Evolutionary conservation across 2,113 vertebrate species (phyloP).

Genomic region (Ornithorhynchus anatinus): DNA sequence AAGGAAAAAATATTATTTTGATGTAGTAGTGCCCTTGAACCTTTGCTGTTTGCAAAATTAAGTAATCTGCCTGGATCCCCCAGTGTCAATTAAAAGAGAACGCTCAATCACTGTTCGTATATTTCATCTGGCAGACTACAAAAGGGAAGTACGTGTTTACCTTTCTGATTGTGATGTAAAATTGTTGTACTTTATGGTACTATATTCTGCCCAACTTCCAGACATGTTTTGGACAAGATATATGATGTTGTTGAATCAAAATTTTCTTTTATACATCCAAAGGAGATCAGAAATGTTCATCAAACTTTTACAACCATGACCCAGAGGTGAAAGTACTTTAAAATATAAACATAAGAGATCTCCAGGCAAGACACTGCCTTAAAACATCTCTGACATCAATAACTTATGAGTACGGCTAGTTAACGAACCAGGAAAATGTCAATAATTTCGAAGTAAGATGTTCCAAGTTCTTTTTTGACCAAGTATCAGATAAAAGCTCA

Average conservation of each 20-base stretch:
- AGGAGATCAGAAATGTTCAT: neutral
- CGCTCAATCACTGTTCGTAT: constrained; percentile 40
- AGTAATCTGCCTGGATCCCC: constrained; percentile 42
- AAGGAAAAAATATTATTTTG: constrained; percentile 56
- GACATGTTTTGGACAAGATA: neutral
- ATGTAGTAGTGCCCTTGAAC: constrained; percentile 53
- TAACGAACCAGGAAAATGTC: neutral
- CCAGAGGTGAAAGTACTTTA: neutral
- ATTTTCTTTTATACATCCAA: neutral
- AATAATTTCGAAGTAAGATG: neutral
- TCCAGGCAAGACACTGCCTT: neutral
- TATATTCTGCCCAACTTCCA: neutral
- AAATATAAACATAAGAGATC: neutral
- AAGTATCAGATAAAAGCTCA: neutral
- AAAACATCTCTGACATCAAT: neutral
- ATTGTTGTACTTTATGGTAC: neutral
- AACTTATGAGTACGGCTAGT: neutral
- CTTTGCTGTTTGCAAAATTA: constrained; percentile 61
- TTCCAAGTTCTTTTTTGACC: neutral
- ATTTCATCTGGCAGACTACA: constrained; percentile 22
- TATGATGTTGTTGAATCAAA: neutral
- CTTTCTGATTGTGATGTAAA: constrained; percentile 5
- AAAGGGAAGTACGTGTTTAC: neutral
- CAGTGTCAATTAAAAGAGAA: constrained; percentile 51
- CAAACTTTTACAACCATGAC: neutral